A percentile compares a stretch with the other conserved stretches of the same genome.
Conservation (phyloP, 2,113 vertebrate species). For the Perognathus longimembris region DNA sequence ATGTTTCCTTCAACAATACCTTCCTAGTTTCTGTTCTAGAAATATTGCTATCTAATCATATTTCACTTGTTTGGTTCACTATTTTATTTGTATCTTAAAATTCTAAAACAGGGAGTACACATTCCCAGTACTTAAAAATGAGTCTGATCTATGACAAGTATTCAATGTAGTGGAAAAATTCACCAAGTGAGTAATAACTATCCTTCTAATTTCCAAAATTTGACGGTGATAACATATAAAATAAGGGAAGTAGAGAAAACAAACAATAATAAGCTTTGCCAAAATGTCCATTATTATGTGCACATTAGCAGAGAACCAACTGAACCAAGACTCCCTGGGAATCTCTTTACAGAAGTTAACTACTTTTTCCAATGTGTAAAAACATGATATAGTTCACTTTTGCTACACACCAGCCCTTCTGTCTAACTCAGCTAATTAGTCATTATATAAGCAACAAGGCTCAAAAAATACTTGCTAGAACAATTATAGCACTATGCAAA, state of each 20-base stretch:
- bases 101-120: neutral
- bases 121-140: neutral
- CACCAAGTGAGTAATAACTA: neutral
- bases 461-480: neutral
- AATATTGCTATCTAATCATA: neutral
- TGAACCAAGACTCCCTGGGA: neutral
- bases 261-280: neutral
- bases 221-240: neutral
- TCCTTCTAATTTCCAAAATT: neutral
- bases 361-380: neutral
- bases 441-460: conserved; percentile 34
- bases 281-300: neutral
- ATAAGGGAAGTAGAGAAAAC: neutral
- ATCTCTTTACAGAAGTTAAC: conserved; percentile 4
- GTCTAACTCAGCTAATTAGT: conserved; percentile 39
- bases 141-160: too few species aligned
- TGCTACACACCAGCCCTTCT: neutral
- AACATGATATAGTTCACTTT: neutral
- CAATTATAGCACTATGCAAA: conserved; percentile 4
- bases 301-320: neutral
- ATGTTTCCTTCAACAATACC: neutral
- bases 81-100: neutral
- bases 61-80: neutral
- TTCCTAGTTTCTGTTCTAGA: neutral
- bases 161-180: neutral